Evolutionary conservation across 1,140 invertebrate species (phyloP).

Genomic region (Euura saliciscinereae): DNA sequence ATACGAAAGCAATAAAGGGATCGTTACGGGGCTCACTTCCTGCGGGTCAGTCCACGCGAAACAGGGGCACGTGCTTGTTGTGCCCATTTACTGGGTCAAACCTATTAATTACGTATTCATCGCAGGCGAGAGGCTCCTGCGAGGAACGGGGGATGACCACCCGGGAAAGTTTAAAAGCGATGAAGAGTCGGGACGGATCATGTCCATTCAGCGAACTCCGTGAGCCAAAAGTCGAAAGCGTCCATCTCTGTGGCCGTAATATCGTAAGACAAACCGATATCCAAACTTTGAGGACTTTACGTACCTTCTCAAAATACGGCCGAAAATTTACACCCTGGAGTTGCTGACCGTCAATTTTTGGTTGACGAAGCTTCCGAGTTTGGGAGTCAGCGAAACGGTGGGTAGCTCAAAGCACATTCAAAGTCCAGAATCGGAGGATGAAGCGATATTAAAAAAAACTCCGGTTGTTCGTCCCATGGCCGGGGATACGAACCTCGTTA

Average conservation of each 20-base stretch:
- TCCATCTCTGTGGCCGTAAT: no score
- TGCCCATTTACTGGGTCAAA: neutral
- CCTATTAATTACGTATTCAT: constrained; percentile 1
- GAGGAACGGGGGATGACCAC: neutral
- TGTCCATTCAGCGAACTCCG: neutral
- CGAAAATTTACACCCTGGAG: no score
- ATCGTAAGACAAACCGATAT: no score
- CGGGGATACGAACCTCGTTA: constrained; percentile 45
- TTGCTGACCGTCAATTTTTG: no score
- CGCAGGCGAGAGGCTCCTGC: neutral
- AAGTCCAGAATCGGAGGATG: no score
- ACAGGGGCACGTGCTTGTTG: neutral
- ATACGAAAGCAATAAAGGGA: neutral
- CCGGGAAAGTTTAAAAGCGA: neutral
- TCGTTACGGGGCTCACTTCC: neutral
- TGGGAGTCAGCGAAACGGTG: no score
- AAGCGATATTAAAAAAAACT: neutral
- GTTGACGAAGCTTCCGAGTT: no score
- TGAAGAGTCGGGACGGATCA: neutral
- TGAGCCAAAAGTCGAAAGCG: no score
- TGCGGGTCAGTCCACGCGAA: no score
- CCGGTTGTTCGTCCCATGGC: constrained; percentile 42
- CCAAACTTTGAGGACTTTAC: no score
- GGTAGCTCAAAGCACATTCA: no score
- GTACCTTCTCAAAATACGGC: no score